A percentile compares a stretch with the other conserved stretches of the same genome.
Conservation (phyloP, 2,797 vertebrate genomes). For the Lerista edwardsae region DNA sequence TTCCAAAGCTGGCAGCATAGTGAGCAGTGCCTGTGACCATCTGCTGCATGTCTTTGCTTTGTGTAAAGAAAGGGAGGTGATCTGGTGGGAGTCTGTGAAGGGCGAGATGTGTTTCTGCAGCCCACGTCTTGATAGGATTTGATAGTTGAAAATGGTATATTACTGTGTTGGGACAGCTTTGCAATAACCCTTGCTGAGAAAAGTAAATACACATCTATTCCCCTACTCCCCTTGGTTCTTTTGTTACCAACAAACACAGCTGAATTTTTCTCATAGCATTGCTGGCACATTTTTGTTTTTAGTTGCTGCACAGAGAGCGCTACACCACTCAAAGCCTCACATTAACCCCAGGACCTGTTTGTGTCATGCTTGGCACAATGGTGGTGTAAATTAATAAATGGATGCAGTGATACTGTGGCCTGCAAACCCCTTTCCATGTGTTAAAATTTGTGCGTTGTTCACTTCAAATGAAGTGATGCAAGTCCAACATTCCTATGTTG, state of each 20-base stretch:
- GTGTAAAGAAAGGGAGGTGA: neutral
- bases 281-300: neutral
- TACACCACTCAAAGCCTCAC: neutral
- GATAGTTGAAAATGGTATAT: neutral
- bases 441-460: neutral
- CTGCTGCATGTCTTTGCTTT: neutral
- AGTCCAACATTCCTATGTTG: neutral
- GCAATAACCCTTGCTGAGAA: neutral
- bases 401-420: neutral
- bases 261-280: neutral
- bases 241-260: neutral
- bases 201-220: neutral
- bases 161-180: neutral
- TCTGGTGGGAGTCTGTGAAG: neutral
- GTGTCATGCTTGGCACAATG: neutral
- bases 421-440: neutral
- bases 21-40: slow-evolving; percentile 5
- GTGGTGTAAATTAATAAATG: neutral
- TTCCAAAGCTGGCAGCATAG: neutral
- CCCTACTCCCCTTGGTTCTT: fast-evolving
- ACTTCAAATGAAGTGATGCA: neutral
- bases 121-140: neutral
- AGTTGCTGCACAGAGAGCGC: neutral
- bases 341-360: neutral
- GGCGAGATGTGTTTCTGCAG: neutral